Evolutionary conservation across 1,140 invertebrate genomes (phyloP).

Genomic region (Rhysida immarginata): DNA sequence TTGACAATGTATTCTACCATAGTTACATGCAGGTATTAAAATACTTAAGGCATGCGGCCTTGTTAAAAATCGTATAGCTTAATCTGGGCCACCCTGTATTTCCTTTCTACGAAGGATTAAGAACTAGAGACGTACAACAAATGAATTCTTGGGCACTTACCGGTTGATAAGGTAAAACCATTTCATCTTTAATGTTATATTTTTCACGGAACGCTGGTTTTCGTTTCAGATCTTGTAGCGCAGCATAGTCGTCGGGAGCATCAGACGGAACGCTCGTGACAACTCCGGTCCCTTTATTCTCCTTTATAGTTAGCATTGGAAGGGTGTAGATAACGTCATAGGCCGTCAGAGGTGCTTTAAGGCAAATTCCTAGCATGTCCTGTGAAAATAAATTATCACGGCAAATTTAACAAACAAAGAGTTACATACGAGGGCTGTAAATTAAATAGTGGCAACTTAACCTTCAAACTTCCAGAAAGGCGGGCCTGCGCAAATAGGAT

Average conservation of each 20-base stretch:
- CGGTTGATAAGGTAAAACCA: slow-evolving; percentile 73
- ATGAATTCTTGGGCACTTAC: slow-evolving; percentile 30
- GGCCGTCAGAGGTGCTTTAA: slow-evolving; percentile 67
- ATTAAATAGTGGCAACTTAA: too few relatives aligned
- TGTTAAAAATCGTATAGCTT: too few relatives aligned
- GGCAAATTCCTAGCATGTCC: slow-evolving; percentile 53
- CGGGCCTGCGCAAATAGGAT: too few relatives aligned
- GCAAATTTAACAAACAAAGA: too few relatives aligned
- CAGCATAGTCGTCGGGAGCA: slow-evolving; percentile 96
- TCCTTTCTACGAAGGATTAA: too few relatives aligned
- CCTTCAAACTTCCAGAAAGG: too few relatives aligned
- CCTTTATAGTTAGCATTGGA: slow-evolving; percentile 96
- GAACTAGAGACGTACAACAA: not conserved
- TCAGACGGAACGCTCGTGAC: slow-evolving; percentile 98
- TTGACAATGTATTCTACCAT: too few relatives aligned
- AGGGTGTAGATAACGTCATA: slow-evolving; percentile 79
- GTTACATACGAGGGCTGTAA: too few relatives aligned
- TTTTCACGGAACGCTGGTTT: slow-evolving; percentile 86
- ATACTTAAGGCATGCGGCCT: too few relatives aligned
- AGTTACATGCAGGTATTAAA: too few relatives aligned
- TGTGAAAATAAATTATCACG: slow-evolving; percentile 16
- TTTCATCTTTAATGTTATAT: slow-evolving; percentile 80
- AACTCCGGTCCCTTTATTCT: slow-evolving; percentile 82
- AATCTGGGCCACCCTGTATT: too few relatives aligned
- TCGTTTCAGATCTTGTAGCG: slow-evolving; percentile 86